phyloP scores from a whole-genome alignment of 2,797 vertebrate genomes.

The Nothura maculosa region DNA sequence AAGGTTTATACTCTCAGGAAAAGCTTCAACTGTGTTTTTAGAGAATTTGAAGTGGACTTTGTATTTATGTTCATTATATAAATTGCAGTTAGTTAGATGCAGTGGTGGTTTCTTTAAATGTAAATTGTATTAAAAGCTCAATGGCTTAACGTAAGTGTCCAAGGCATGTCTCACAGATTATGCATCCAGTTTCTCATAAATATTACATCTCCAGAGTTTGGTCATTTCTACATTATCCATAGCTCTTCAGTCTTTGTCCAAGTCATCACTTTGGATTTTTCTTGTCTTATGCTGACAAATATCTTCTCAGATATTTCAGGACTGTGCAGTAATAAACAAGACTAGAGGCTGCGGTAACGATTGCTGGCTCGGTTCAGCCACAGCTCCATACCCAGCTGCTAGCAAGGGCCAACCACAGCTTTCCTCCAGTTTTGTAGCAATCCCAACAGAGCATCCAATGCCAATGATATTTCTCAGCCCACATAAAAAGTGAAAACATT shows the following conservation, averaged over 20 bases:
- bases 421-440: neutral
- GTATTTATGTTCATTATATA: neutral
- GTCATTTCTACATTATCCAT: neutral
- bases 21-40: neutral
- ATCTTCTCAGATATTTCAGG: neutral
- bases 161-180: neutral
- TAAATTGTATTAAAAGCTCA: neutral
- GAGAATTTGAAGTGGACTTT: neutral
- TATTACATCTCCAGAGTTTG: neutral
- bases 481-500: neutral
- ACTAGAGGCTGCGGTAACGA: accelerated
- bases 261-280: neutral
- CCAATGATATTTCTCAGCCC: neutral
- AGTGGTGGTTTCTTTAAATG: neutral
- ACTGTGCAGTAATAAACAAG: neutral
- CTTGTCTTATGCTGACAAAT: neutral
- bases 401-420: neutral
- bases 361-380: neutral
- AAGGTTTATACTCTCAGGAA: neutral
- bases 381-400: neutral
- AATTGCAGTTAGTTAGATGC: neutral
- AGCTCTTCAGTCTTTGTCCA: neutral
- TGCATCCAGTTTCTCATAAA: neutral
- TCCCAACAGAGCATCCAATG: neutral
- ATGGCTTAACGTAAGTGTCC: neutral